Evolutionary conservation across 2,113 vertebrate genomes (phyloP), one percentile per base, ranked within the genome.

Genomic region (Genyomyrus donnyi): DNA sequence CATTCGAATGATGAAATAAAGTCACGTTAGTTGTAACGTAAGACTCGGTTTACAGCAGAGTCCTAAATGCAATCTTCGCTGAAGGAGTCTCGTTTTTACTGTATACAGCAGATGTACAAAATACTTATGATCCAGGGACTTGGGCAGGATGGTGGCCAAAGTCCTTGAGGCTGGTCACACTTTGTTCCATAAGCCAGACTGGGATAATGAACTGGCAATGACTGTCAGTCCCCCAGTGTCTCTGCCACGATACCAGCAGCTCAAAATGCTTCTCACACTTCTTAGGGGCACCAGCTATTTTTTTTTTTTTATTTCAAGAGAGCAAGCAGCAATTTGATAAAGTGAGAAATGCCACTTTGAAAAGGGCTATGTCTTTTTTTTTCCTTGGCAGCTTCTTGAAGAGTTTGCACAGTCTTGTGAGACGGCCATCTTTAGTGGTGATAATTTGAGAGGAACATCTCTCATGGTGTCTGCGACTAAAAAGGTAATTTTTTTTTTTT

Each of bases 371-470:
- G 5, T 77, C 45, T 49, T 88, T 74, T 88, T 45, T 27, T 58
- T 48, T 48, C n/a, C 66, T 74, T 74, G 15, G n/a, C 42, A 31
- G 88, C 66, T 31, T 70, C 39, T 27, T 48, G 42, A 88, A 88
- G 52, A 10, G n/a, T 39, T 88, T 19, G 56, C 21, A 27, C 39
- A 21, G 17, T 48, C 58, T 27, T 70, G 19, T 70, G 21, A 48
- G 62, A 27, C 45, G 5, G 45, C 50, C 88, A 27, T 88, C 66
- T 24, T 70, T 74, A 46, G 62, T 2, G 7, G 62, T 13, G 42
- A 74, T 13, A 85, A 85, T 48, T 85, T 85, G 83, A 46, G 83
- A 85, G 39, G 83, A 48, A 85, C 83, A n/a, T 85, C 83, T 48
- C 42, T n/a, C 45, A 13, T 10, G 45, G 45, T n/a, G 39, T n/a